Percentiles rank a stretch among this genome's conserved stretches.
These are phyloP conservation scores for Philopedon plagiatum DNA, from an alignment of 2,888 invertebrate species.

Conservation along the genomic window DNA sequence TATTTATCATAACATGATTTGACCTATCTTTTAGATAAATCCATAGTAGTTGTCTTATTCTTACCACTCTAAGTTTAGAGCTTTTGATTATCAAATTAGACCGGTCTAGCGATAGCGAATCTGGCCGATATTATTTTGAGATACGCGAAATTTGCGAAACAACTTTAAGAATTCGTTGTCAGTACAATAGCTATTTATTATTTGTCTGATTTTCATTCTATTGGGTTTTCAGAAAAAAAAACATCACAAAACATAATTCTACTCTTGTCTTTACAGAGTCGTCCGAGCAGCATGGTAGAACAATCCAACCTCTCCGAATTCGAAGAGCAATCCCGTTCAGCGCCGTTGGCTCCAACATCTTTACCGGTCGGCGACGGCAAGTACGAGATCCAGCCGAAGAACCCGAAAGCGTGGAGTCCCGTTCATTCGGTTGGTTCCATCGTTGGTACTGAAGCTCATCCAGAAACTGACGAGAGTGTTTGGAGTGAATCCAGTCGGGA, in stretches of 20 bases:
- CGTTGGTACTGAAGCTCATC: conserved; percentile 88
- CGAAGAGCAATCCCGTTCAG: conserved; percentile 82
- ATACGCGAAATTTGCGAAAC: too few relatives aligned
- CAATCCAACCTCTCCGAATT: conserved; percentile 75
- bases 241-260: not conserved
- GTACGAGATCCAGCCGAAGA: conserved; percentile 81
- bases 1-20: too few relatives aligned
- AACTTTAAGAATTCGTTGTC: too few relatives aligned
- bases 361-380: conserved; percentile 75
- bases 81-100: too few relatives aligned
- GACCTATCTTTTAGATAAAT: too few relatives aligned
- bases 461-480: conserved; percentile 86
- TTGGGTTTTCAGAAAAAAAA: too few relatives aligned
- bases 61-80: too few relatives aligned
- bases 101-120: too few relatives aligned
- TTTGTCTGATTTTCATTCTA: too few relatives aligned
- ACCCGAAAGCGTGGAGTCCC: conserved; percentile 89
- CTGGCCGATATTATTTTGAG: too few relatives aligned
- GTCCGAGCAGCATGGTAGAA: conserved; percentile 72
- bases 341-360: conserved; percentile 78
- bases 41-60: too few relatives aligned
- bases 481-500: conserved; percentile 80
- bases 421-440: conserved; percentile 90
- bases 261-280: conserved; percentile 60
- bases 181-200: too few relatives aligned